Evolutionary conservation across 2,888 invertebrate genomes (phyloP), one percentile per base, ranked within the genome.

Genomic region (Brachyptera risi): DNA sequence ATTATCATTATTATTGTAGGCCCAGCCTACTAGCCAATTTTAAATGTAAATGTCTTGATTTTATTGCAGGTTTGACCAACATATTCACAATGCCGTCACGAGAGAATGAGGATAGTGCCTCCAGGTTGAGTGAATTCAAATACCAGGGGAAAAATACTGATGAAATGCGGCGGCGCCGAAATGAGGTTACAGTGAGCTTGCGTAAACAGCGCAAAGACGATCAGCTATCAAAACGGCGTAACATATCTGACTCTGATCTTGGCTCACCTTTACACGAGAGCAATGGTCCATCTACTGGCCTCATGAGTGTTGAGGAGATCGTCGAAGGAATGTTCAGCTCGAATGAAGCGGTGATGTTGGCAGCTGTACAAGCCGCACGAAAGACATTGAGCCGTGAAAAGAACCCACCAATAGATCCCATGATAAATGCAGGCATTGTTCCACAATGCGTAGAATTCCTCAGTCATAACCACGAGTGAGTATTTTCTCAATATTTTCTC

Each of bases 201-300:
- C 84, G 98, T 15, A 97, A 97, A 78, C 89, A 92, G 17, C 90
- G 90, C 60, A 90, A 96, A 68, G 96, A 97, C 74, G 96, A 97
- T 69, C 95, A 96, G 72, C 78, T 98, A 38, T 83, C 90, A 59
- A 99, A 99, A 75, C 80, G 93, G 19, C 81, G 97, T 60, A 96
- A 96, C 68, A 82, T 96, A 67, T 9, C 47, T 4, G 47, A 24
- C 19, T n/a, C 31, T 31, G 31, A 31, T 31, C 5, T 31, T 31
- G 31, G 31, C 5, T 31, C 31, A 7, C 31, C 31, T 7, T 11
- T 31, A 11, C 31, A 31, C 7, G 31, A 31, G 7, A 31, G 31
- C 31, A 31, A 31, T 31, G 31, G 7, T 31, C 31, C n/a, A n/a
- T n/a, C n/a, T n/a, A 82, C 81, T 0, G 76, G 82, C 1, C 77